These are phyloP conservation scores for Tetrao urogallus DNA, from an alignment of 2,113 vertebrate species.

Conservation along the genomic window DNA sequence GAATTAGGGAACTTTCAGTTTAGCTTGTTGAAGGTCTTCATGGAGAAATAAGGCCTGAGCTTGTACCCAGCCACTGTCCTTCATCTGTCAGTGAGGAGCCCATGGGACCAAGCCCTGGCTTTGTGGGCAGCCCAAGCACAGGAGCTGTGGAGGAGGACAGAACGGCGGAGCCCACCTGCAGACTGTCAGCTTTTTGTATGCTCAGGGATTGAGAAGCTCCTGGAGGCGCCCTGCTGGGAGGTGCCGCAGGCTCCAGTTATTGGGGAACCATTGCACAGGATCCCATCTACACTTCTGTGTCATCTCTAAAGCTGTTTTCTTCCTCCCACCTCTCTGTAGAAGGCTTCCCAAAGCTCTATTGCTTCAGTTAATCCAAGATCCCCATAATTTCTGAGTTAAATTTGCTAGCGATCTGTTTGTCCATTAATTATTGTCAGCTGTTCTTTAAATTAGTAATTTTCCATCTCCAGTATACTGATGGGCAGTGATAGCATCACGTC, in stretches of 20 bases:
- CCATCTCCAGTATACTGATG: not conserved
- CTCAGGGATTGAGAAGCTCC: not conserved
- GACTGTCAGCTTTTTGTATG: not conserved
- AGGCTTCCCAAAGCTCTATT: not conserved
- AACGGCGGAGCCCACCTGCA: not conserved
- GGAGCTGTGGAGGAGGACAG: accelerated
- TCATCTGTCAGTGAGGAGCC: accelerated
- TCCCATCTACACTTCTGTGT: not conserved
- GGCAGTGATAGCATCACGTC: not conserved
- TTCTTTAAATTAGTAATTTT: not conserved
- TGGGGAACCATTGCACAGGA: not conserved
- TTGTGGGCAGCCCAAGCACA: accelerated
- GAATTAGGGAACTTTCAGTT: not conserved
- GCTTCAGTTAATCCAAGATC: not conserved
- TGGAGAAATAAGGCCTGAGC: not conserved
- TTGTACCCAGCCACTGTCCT: not conserved
- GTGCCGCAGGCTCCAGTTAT: not conserved
- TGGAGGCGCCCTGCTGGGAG: not conserved
- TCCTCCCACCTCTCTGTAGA: not conserved
- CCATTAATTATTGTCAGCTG: not conserved
- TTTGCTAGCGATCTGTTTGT: not conserved
- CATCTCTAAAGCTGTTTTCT: not conserved
- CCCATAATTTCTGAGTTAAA: not conserved
- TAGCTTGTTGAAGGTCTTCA: not conserved
- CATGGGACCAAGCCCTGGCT: accelerated